Conservation (phyloP, 2,888 invertebrate genomes). For the Brachynemurus nebulosus region DNA sequence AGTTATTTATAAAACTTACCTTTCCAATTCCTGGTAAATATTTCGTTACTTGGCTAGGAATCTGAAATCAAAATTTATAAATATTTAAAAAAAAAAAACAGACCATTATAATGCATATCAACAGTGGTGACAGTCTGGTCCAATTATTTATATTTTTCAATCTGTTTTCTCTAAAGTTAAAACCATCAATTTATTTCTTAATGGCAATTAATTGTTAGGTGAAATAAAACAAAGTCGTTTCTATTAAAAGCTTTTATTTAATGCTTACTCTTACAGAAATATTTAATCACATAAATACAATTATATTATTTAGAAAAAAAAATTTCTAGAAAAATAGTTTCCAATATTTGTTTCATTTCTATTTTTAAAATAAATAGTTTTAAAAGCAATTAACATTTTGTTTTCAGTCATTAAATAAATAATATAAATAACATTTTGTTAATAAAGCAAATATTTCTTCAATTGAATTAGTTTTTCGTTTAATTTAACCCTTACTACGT, state of each 20-base stretch:
- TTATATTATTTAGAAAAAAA: background rate
- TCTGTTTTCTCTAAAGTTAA: background rate
- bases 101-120: too few relatives aligned
- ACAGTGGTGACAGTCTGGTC: too few relatives aligned
- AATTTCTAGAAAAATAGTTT: conserved; percentile 1
- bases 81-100: too few relatives aligned
- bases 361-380: background rate
- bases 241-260: background rate
- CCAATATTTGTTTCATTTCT: background rate
- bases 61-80: conserved; percentile 2
- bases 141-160: background rate
- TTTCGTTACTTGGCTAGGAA: conserved; percentile 32
- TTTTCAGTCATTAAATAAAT: background rate
- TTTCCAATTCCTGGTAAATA: conserved; percentile 32
- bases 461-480: background rate
- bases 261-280: too few relatives aligned
- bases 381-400: background rate
- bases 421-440: background rate
- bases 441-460: background rate
- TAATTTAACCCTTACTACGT: too few relatives aligned
- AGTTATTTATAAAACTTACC: conserved; percentile 25
- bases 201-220: background rate
- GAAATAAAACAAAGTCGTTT: background rate
- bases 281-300: background rate
- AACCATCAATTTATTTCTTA: background rate